Base-by-base conservation (phyloP, 2,797 vertebrate genomes). In the Sebastes oblongus region DNA sequence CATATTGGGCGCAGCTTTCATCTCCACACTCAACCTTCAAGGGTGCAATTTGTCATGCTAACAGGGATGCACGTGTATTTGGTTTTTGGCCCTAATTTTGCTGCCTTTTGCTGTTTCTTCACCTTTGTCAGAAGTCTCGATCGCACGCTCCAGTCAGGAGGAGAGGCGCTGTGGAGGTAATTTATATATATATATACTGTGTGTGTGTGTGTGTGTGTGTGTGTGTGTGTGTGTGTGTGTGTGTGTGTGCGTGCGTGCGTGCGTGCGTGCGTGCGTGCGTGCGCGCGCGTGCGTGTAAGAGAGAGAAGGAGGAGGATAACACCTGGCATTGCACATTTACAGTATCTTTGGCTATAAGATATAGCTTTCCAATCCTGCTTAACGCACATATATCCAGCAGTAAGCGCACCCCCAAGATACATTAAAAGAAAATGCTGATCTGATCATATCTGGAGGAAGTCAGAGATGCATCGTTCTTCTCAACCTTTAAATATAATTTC, bases 121-220 rank as follows among this genome's bases (percentile, higher is more conserved):
- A 89, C 90, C 91, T 20, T 93, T 92, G 81, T 91, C 93, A 99
- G 98, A 99, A 95, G 95, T 98, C 82, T 97, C 97, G 14, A 97
- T 99, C 74, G 98, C 98, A 82, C 96, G 97, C 86, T 98, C 98
- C 80, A 98, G 97, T 69, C 92, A 96, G 78, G 97, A 97, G 89
- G 97, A 98, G 86, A 97, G 96, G 87, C 95, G 91, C 72, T 99
- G 98, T 93, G 98, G 98, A 84, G 98, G 98, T 99, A 96, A 92
- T 89, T 77, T 83, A 67, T 83, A 13, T 79, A 20, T 81, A 14
- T 68, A 42, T 64, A 54, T 66, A 42, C 39, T 6, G 36, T 74
- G 65, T 72, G 25, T 72, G 29, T 56, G 27, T 59, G 56, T 71
- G 72, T 67, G 62, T 46, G 55, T n/a, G 34, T 12, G 30, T 4